Conservation (phyloP, 2,797 vertebrate species). For the Myripristis murdjan region DNA sequence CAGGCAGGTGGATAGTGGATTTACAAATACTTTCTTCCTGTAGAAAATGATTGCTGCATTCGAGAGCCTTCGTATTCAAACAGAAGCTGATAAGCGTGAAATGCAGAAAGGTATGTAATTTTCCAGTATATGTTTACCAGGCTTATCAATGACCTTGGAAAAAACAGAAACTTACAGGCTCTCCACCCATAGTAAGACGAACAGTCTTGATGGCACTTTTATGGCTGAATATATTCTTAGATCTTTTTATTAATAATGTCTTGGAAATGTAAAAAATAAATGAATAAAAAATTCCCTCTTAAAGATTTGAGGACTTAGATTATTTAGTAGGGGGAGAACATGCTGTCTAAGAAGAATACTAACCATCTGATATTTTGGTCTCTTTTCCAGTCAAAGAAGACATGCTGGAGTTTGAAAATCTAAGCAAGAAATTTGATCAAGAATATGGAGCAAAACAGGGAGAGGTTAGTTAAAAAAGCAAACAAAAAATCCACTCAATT, state of each 20-base stretch:
- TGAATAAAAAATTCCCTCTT: not conserved
- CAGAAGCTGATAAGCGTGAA: conserved; percentile 89
- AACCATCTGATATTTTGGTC: not conserved
- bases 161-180: not conserved
- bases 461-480: conserved; percentile 83
- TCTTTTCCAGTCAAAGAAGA: conserved; percentile 88
- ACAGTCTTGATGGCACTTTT: not conserved
- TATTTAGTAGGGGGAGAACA: not conserved
- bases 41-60: conserved; percentile 91
- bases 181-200: too few relatives aligned
- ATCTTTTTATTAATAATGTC: not conserved
- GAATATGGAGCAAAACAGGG: conserved; percentile 87
- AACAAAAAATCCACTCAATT: not conserved
- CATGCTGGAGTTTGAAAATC: conserved; percentile 85
- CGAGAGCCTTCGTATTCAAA: conserved; percentile 89
- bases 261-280: not conserved
- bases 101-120: conserved; percentile 88
- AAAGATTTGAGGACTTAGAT: not conserved
- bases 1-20: not conserved
- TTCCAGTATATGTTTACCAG: not conserved
- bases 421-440: conserved; percentile 85
- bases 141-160: not conserved
- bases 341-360: not conserved
- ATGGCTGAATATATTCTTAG: not conserved
- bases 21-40: conserved; percentile 48